phyloP scores from a whole-genome alignment of 2,113 vertebrate species.

The Pardalotus punctatus region DNA sequence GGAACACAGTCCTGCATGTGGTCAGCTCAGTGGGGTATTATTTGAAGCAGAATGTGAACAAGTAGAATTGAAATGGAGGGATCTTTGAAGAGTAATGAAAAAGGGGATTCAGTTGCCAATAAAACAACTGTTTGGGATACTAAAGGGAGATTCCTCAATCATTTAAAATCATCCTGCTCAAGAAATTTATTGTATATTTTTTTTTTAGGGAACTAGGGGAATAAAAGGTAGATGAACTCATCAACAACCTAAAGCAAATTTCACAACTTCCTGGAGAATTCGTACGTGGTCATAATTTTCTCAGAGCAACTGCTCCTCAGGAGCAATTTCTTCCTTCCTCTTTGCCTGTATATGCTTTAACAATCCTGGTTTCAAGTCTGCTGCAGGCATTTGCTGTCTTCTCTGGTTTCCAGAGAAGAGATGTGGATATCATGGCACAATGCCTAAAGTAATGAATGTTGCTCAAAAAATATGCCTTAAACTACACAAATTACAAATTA shows the following conservation, averaged over 20 bases:
- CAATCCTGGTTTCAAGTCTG: background rate
- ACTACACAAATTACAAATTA: background rate
- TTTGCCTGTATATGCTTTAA: background rate
- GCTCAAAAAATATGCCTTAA: background rate
- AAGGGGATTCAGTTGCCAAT: slow-evolving; percentile 41
- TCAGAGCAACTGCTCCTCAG: background rate
- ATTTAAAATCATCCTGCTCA: slow-evolving; percentile 12
- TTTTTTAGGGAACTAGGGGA: background rate
- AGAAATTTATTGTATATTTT: slow-evolving; percentile 16
- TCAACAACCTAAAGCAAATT: background rate
- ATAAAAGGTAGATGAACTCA: background rate
- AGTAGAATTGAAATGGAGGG: slow-evolving; percentile 64
- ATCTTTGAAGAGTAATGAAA: slow-evolving; percentile 66
- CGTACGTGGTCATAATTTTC: background rate
- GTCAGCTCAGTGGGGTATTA: slow-evolving; percentile 65
- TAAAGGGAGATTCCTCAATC: slow-evolving; percentile 17
- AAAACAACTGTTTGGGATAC: slow-evolving; percentile 60
- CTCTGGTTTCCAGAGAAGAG: background rate
- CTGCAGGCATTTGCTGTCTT: background rate
- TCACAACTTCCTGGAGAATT: background rate
- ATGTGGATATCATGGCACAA: background rate
- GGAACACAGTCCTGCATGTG: slow-evolving; percentile 67
- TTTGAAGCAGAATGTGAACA: slow-evolving; percentile 74
- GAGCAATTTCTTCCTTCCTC: background rate
- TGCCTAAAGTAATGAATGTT: background rate